Base-by-base conservation (phyloP, 2,888 invertebrate genomes). In the Sycophila texana region DNA sequence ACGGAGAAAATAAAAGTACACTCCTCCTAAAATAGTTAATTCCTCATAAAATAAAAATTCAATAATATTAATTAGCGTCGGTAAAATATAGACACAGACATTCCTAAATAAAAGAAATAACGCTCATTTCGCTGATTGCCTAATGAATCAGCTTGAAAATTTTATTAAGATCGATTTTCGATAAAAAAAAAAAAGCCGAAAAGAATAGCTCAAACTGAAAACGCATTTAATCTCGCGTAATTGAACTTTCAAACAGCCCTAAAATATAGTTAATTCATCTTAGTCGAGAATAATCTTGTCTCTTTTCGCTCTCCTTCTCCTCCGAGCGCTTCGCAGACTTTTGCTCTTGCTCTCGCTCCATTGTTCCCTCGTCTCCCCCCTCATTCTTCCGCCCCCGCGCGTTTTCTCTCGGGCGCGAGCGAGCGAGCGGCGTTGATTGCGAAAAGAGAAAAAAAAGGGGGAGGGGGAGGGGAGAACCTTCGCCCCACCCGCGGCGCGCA, bases 341-440 rank as follows among this genome's bases (percentile, higher is more conserved):
- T 53, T 53, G n/a, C n/a, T 51, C 51, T 67, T n/a, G 7, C 18
- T 49, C 14, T 49, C 14, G 12, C 55, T 68, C 55, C 18, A n/a
- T 55, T 20, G n/a, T 16, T 26, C 53, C 14, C 10, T n/a, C 70
- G 39, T 10, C 39, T 13, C 7, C 20, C 20, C 60, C 47, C 53
- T 53, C 53, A 0, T 14, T 55, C 47, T 63, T 14, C 53, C 74
- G 68, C 74, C 66, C 76, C 73, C 68, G 73, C 74, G 39, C 14
- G 26, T 26, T 47, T 7, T 47, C 63, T n/a, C 14, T 63, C 39
- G 5, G 39, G 51, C 16, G 51, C 16, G 47, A 14, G 7, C 18
- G 16, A 49, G 26, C 16, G 61, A 16, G 22, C 20, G 22, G 13
- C 13, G 22, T 58, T 58, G 22, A 20, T 58, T 58, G 58, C 13